Evolutionary conservation across 1,140 invertebrate genomes (phyloP), one percentile per base, ranked within the genome.

Genomic region (Lucilia cuprina): DNA sequence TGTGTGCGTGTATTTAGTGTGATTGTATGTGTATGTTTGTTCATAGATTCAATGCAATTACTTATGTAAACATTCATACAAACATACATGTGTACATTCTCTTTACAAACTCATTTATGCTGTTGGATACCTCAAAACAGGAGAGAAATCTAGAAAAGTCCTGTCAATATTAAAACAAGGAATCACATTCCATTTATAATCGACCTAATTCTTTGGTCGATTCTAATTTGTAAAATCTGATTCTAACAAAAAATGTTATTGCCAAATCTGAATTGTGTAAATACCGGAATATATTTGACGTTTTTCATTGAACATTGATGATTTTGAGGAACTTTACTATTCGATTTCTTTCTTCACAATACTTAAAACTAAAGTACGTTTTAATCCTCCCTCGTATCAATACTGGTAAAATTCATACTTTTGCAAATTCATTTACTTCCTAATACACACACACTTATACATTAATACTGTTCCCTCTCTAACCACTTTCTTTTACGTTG

Each of bases 51-150:
- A 17, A 41, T 41, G 41, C 74, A 77, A 77, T 77, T 77, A 77
- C 74, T 77, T 77, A 41, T 77, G 74, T 77, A 77, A 41, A 77
- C 74, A 77, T n/a, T 17, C 55, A 60, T 60, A 60, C 55, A 10
- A n/a, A n/a, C 55, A 60, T 3, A 13, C 13, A 60, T 55, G 17
- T 12, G 50, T n/a, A n/a, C n/a, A n/a, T n/a, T n/a, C 50, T 60
- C 55, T 60, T 17, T 60, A 10, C 13, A 60, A 60, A 60, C 55
- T 14, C 55, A 14, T 13, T 60, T 60, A 60, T 5, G 10, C 10
- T 60, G 12, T 60, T 10, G 13, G 3, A 3, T 41, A 8, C 35
- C 8, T 41, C 8, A 41, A 41, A 41, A 41, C 35, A 41, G 35
- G 35, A 41, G 35, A 41, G 35, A 41, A 41, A 41, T 41, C 35